Percentiles rank a stretch among this genome's conserved stretches.
Evolutionary conservation across 2,888 invertebrate genomes (phyloP).

Genomic region (Parnassius apollo): DNA sequence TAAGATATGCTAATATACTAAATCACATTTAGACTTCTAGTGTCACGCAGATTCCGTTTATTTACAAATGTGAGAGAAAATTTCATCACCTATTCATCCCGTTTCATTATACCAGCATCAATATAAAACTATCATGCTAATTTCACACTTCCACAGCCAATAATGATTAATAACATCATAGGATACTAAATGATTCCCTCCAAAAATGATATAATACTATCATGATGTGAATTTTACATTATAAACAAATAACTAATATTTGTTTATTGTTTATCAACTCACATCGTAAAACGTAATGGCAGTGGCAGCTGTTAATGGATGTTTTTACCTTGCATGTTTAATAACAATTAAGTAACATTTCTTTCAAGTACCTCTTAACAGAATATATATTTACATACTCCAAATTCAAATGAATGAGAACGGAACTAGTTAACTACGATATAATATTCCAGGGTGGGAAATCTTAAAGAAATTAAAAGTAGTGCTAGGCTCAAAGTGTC

Average conservation of each 20-base stretch:
- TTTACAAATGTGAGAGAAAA: constrained; percentile 37
- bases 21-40: constrained; percentile 54
- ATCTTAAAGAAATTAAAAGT: constrained; percentile 29
- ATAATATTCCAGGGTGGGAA: constrained; percentile 27
- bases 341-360: constrained; percentile 24
- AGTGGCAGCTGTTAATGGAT: constrained; percentile 28
- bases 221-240: constrained; percentile 6
- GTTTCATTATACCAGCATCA: constrained; percentile 25
- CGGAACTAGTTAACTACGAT: constrained; percentile 18
- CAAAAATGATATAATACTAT: constrained; percentile 10
- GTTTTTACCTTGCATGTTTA: constrained; percentile 10
- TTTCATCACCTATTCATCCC: constrained; percentile 29
- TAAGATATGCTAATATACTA: constrained; percentile 58
- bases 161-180: constrained; percentile 26
- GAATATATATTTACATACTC: constrained; percentile 21
- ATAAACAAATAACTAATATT: constrained; percentile 21
- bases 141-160: constrained; percentile 45
- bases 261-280: constrained; percentile 17
- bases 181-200: constrained; percentile 4
- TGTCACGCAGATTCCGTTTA: constrained; percentile 39
- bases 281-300: constrained; percentile 28
- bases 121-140: constrained; percentile 30
- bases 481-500: constrained; percentile 54
- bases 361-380: constrained; percentile 16
- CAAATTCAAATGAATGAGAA: constrained; percentile 13